Conservation (phyloP, 2,888 invertebrate genomes). For the Nemotelus pantherinus region DNA sequence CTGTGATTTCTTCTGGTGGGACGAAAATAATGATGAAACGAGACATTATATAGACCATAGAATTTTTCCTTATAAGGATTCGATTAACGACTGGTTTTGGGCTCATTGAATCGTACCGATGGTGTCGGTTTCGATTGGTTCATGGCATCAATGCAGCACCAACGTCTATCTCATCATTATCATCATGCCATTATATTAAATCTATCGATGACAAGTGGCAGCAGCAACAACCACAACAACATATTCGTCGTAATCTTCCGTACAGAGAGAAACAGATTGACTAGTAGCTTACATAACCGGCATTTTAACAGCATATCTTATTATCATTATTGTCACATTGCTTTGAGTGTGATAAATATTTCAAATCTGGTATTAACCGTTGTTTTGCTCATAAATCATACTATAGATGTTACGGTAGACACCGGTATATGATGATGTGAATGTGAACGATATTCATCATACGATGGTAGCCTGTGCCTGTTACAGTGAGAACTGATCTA, state of each 20-base stretch:
- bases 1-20: too few relatives aligned
- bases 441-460: too few relatives aligned
- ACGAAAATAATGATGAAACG: not conserved
- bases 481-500: too few relatives aligned
- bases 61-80: not conserved
- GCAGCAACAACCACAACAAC: not conserved
- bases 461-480: too few relatives aligned
- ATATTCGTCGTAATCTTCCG: too few relatives aligned
- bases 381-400: not conserved
- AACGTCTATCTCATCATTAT: not conserved
- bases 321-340: constrained; percentile 23
- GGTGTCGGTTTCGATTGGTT: too few relatives aligned
- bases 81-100: constrained; percentile 13
- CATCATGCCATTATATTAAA: not conserved
- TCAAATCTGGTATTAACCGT: constrained; percentile 19
- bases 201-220: not conserved
- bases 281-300: not conserved
- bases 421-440: too few relatives aligned
- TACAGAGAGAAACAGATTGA: too few relatives aligned
- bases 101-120: constrained; percentile 7
- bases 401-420: too few relatives aligned
- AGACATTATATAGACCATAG: constrained; percentile 4
- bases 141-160: too few relatives aligned
- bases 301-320: constrained; percentile 7
- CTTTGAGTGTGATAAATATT: not conserved